phyloP scores from a whole-genome alignment of 2,888 invertebrate species.

The Hirtodrosophila histrioides region DNA sequence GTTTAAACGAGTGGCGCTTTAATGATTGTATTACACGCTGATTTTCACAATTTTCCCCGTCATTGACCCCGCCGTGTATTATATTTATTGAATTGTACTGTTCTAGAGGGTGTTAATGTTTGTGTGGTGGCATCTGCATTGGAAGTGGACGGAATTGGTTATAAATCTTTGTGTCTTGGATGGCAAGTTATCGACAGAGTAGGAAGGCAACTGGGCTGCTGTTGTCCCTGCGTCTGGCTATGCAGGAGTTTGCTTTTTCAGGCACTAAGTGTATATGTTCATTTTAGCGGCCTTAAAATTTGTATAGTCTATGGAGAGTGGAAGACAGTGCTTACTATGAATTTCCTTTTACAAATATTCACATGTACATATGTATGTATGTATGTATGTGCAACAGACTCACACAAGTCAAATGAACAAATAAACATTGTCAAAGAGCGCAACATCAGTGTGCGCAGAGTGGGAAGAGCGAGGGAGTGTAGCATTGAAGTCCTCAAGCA shows the following conservation, averaged over 20 bases:
- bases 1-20: slow-evolving; percentile 51
- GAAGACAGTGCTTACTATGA: slow-evolving; percentile 51
- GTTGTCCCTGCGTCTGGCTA: too few species aligned
- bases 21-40: slow-evolving; percentile 77
- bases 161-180: neutral
- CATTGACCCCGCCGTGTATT: slow-evolving; percentile 38
- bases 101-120: slow-evolving; percentile 12
- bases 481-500: slow-evolving; percentile 61
- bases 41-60: slow-evolving; percentile 70
- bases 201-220: too few species aligned
- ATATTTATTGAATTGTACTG: slow-evolving; percentile 1
- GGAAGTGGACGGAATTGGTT: slow-evolving; percentile 5
- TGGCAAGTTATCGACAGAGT: too few species aligned
- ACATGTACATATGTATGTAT: neutral
- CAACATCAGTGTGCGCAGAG: slow-evolving; percentile 40
- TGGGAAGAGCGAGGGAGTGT: neutral
- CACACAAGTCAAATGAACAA: slow-evolving; percentile 74
- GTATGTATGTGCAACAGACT: slow-evolving; percentile 3
- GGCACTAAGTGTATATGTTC: neutral
- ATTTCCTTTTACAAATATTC: slow-evolving; percentile 29
- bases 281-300: slow-evolving; percentile 23
- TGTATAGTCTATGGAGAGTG: slow-evolving; percentile 27
- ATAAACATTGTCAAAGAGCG: slow-evolving; percentile 72
- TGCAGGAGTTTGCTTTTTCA: too few species aligned
- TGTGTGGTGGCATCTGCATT: too few species aligned